Evolutionary conservation across 2,888 invertebrate species (phyloP).

Genomic region (Proisotoma minuta): DNA sequence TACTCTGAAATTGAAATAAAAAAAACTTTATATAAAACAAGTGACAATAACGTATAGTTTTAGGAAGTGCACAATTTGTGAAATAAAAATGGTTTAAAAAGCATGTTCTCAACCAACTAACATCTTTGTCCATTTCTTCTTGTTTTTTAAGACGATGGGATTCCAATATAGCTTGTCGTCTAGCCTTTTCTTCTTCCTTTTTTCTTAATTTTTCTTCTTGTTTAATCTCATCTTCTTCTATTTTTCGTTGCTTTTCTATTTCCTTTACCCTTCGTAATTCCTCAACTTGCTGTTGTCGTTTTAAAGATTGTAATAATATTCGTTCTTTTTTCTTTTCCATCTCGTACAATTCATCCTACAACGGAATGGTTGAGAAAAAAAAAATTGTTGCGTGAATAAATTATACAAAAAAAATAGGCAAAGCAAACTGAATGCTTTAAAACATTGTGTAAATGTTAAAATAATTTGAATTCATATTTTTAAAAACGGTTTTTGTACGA

Average conservation of each 20-base stretch:
- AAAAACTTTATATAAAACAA: too few relatives aligned
- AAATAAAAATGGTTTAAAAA: conserved; percentile 19
- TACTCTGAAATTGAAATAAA: conserved; percentile 26
- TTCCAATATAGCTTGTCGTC: conserved; percentile 81
- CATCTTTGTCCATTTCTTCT: conserved; percentile 46
- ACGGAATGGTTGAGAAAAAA: not conserved
- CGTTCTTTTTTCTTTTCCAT: conserved; percentile 90
- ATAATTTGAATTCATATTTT: not conserved
- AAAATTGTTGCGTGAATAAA: conserved; percentile 6
- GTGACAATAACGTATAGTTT: not conserved
- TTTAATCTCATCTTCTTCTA: conserved; percentile 62
- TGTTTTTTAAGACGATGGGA: conserved; percentile 85
- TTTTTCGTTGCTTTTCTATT: conserved; percentile 69
- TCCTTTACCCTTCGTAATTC: conserved; percentile 79
- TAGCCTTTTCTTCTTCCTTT: conserved; percentile 77
- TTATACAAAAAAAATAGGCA: not conserved
- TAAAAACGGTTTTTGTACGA: conserved; percentile 8
- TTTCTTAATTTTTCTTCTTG: conserved; percentile 63
- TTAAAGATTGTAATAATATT: conserved; percentile 81
- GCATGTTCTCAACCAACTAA: conserved; percentile 28
- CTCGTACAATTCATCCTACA: conserved; percentile 77
- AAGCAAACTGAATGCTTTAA: not conserved
- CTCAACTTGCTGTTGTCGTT: conserved; percentile 85
- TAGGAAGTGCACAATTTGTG: conserved; percentile 10
- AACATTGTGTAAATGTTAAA: not conserved